Conservation (phyloP, 2,888 invertebrate genomes). For the Xestia sexstrigata region DNA sequence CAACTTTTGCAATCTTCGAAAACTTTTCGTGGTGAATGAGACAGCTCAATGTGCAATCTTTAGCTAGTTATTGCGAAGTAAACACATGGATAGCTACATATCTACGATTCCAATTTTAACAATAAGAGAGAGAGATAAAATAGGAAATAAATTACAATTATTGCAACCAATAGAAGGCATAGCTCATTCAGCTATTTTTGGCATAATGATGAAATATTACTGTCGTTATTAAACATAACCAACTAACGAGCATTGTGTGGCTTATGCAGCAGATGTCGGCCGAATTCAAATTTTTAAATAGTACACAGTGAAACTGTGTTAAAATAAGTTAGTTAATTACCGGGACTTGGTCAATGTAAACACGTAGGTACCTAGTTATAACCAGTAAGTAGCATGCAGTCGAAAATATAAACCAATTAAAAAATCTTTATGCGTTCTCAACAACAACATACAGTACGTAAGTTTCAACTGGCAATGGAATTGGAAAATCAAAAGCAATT, state of each 20-base stretch:
- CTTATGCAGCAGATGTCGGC: conserved; percentile 25
- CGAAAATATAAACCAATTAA: conserved; percentile 30
- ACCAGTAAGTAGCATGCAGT: conserved; percentile 21
- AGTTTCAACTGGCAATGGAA: conserved; percentile 47
- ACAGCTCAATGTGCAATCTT: conserved; percentile 61
- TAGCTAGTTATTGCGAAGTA: conserved; percentile 54
- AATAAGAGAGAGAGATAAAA: conserved; percentile 44
- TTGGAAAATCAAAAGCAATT: conserved; percentile 40
- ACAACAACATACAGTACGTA: conserved; percentile 33
- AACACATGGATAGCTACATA: conserved; percentile 44
- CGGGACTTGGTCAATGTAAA: conserved; percentile 18
- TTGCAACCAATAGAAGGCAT: conserved; percentile 32
- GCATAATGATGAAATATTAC: conserved; percentile 39
- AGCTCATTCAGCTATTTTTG: conserved; percentile 32
- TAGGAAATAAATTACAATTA: conserved; percentile 42
- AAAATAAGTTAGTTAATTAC: conserved; percentile 21
- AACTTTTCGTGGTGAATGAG: conserved; percentile 70
- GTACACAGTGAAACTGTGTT: conserved; percentile 34
- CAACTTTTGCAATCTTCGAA: conserved; percentile 74
- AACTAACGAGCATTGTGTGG: conserved; percentile 30
- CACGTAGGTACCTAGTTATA: conserved; percentile 16
- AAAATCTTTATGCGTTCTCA: conserved; percentile 22
- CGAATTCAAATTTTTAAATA: conserved; percentile 32
- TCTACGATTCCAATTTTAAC: conserved; percentile 53
- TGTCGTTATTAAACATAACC: conserved; percentile 30